These are phyloP conservation scores for Mycetomoellerius zeteki DNA, from an alignment of 1,140 invertebrate genomes.

Conservation along the genomic window DNA sequence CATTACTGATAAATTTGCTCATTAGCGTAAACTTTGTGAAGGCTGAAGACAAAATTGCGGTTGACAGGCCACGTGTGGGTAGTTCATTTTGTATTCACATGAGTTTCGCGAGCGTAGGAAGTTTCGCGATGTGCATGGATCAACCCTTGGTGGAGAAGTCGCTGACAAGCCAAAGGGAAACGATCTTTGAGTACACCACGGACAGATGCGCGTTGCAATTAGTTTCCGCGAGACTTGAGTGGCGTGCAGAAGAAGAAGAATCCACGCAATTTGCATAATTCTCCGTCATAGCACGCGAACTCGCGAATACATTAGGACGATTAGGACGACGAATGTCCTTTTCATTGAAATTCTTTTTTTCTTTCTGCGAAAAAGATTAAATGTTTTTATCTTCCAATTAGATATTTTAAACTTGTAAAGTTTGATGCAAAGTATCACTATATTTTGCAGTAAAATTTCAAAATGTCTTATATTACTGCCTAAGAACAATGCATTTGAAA, in stretches of 20 bases:
- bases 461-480: background rate
- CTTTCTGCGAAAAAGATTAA: background rate
- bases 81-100: slow-evolving; percentile 34
- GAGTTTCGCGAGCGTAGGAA: slow-evolving; percentile 55
- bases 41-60: slow-evolving; percentile 34
- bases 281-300: slow-evolving; percentile 44
- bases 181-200: slow-evolving; percentile 26
- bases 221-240: slow-evolving; percentile 56
- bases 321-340: slow-evolving; percentile 50
- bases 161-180: slow-evolving; percentile 52
- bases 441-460: background rate
- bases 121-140: slow-evolving; percentile 27
- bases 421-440: no score
- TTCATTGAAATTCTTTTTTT: slow-evolving; percentile 18
- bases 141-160: slow-evolving; percentile 10
- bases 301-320: slow-evolving; percentile 40
- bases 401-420: background rate
- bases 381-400: background rate
- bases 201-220: slow-evolving; percentile 52
- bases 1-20: slow-evolving; percentile 19
- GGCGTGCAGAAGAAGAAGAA: slow-evolving; percentile 43
- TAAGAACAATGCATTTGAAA: background rate
- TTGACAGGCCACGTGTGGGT: slow-evolving; percentile 40
- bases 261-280: slow-evolving; percentile 64
- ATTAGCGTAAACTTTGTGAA: slow-evolving; percentile 26